A percentile compares a stretch with the other conserved stretches of the same genome.
Evolutionary conservation across 2,888 invertebrate species (phyloP).

Genomic region (Euclidia mi): DNA sequence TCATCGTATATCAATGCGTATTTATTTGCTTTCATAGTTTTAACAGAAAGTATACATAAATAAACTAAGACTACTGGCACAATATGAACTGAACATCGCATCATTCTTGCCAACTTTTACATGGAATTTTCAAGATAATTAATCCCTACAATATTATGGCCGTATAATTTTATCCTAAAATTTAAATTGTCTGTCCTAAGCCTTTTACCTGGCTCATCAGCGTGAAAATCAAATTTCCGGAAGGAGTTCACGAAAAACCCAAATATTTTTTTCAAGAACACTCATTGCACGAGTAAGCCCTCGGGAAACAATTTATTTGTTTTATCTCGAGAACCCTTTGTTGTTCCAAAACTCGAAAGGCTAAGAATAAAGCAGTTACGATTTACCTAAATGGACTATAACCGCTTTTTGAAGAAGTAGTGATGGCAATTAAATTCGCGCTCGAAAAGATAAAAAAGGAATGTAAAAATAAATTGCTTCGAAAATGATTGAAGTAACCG

Average conservation of each 20-base stretch:
- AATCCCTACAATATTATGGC: background rate
- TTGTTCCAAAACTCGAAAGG: slow-evolving; percentile 70
- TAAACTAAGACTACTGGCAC: too few relatives aligned
- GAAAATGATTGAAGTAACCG: slow-evolving; percentile 41
- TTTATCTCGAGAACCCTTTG: slow-evolving; percentile 79
- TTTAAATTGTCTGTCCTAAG: slow-evolving; percentile 22
- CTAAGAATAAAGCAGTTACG: slow-evolving; percentile 77
- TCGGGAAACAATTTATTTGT: slow-evolving; percentile 76
- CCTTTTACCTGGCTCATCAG: slow-evolving; percentile 27
- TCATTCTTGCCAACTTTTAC: too few relatives aligned
- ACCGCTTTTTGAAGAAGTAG: slow-evolving; percentile 65
- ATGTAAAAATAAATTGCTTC: slow-evolving; percentile 47
- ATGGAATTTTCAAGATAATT: too few relatives aligned
- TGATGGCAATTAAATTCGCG: slow-evolving; percentile 69
- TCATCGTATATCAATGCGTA: too few relatives aligned
- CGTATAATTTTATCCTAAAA: background rate
- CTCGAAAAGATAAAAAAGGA: slow-evolving; percentile 54
- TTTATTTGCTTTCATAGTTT: too few relatives aligned
- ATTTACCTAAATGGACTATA: slow-evolving; percentile 78
- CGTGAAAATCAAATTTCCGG: slow-evolving; percentile 54
- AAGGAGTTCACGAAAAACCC: slow-evolving; percentile 56
- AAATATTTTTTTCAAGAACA: slow-evolving; percentile 65
- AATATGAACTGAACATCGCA: too few relatives aligned
- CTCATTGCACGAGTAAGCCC: slow-evolving; percentile 65
- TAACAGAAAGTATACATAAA: too few relatives aligned